Evolutionary conservation across 2,888 invertebrate genomes (phyloP).

Genomic region (Xylota segnis): DNA sequence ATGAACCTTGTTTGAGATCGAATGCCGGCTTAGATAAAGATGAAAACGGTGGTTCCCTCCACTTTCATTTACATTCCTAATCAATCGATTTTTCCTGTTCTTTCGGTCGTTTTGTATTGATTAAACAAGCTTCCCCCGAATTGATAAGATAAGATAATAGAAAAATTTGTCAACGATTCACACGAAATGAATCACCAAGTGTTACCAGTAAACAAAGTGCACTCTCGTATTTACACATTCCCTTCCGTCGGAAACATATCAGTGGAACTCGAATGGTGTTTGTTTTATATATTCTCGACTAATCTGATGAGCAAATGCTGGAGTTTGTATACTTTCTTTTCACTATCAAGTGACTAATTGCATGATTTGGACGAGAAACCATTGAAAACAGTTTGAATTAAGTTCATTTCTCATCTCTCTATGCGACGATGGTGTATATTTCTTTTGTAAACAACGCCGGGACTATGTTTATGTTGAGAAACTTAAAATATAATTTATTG

Average conservation of each 20-base stretch:
- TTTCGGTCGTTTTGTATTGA: not conserved
- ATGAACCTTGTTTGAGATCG: no score
- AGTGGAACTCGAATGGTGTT: not conserved
- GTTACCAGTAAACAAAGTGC: not conserved
- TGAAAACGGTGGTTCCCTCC: not conserved
- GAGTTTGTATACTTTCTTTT: no score
- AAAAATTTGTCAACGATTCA: conserved; percentile 10
- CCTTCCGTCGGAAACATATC: not conserved
- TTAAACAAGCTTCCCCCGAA: not conserved
- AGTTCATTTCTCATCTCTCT: not conserved
- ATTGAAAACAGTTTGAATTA: not conserved
- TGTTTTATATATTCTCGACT: not conserved
- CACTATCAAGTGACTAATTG: not conserved
- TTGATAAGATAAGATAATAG: conserved; percentile 35
- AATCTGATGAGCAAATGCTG: no score
- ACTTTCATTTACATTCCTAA: not conserved
- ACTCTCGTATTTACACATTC: not conserved
- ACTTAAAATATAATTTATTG: no score
- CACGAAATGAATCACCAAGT: conserved; percentile 1
- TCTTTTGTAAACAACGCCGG: no score
- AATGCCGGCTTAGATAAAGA: not conserved
- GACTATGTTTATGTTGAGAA: no score
- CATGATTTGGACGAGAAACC: not conserved
- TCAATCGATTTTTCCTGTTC: not conserved
- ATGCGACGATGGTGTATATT: not conserved